Evolutionary conservation across 2,113 vertebrate species (phyloP).

Genomic region (Toxostoma redivivum): DNA sequence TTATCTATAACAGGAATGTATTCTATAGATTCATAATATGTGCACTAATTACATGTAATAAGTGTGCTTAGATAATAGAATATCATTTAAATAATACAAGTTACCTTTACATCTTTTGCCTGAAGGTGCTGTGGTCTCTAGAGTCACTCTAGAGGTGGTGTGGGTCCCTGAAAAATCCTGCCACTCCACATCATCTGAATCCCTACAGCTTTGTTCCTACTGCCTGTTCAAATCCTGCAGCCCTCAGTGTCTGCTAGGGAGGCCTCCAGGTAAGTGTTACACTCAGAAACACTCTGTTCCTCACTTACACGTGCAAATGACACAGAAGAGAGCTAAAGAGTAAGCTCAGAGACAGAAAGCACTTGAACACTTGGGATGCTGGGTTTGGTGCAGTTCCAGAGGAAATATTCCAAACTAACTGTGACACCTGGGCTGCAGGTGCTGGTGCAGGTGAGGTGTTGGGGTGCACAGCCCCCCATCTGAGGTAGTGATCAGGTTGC

Average conservation of each 20-base stretch:
- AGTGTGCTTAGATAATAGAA: background rate
- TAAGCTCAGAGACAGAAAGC: background rate
- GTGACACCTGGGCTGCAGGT: fast-evolving
- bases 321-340: background rate
- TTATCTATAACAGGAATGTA: background rate
- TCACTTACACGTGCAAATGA: background rate
- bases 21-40: background rate
- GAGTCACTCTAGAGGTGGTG: background rate
- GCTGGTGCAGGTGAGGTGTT: background rate
- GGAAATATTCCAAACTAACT: background rate
- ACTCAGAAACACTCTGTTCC: background rate
- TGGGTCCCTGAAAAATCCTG: background rate
- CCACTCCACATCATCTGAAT: background rate
- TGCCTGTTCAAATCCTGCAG: background rate
- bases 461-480: background rate
- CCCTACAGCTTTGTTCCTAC: background rate
- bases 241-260: fast-evolving
- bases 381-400: background rate
- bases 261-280: background rate
- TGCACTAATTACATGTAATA: background rate
- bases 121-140: background rate
- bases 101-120: background rate
- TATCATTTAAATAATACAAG: background rate
- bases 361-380: background rate
- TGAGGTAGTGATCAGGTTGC: background rate